Percentiles rank a stretch among this genome's conserved stretches.
These are phyloP conservation scores for Uropsilus gracilis DNA, from an alignment of 2,113 vertebrate species.

Conservation along the genomic window DNA sequence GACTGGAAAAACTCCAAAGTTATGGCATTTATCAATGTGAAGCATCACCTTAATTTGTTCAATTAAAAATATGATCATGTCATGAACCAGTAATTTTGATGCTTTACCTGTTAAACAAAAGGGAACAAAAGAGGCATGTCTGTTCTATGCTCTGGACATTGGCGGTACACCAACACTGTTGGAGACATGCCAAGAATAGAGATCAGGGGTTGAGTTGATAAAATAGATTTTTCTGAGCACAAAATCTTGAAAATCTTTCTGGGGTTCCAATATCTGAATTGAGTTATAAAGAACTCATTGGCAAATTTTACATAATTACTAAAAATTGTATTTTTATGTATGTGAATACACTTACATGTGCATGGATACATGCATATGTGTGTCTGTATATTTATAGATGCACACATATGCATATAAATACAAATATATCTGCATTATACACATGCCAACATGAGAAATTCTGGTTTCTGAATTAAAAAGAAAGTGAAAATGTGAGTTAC, in stretches of 20 bases:
- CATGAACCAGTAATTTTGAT: constrained; percentile 34
- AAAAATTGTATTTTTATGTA: neutral
- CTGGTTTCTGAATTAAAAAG: neutral
- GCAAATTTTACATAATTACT: neutral
- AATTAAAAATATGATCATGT: neutral
- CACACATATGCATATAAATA: neutral
- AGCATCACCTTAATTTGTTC: neutral
- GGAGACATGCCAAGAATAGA: neutral
- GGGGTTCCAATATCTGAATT: neutral
- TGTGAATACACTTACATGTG: neutral
- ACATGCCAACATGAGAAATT: neutral
- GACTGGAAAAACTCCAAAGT: neutral
- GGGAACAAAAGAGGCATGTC: neutral
- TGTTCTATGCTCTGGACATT: neutral
- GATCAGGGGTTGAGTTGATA: neutral
- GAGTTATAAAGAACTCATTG: neutral
- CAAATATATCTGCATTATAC: neutral
- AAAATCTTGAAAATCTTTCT: neutral
- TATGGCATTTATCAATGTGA: neutral
- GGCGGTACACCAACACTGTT: neutral
- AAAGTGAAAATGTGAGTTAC: neutral
- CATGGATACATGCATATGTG: neutral
- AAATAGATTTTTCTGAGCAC: neutral
- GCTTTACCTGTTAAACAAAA: neutral
- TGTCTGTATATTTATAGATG: neutral